phyloP scores from a whole-genome alignment of 2,888 invertebrate species.

The Polymixis lichenea region DNA sequence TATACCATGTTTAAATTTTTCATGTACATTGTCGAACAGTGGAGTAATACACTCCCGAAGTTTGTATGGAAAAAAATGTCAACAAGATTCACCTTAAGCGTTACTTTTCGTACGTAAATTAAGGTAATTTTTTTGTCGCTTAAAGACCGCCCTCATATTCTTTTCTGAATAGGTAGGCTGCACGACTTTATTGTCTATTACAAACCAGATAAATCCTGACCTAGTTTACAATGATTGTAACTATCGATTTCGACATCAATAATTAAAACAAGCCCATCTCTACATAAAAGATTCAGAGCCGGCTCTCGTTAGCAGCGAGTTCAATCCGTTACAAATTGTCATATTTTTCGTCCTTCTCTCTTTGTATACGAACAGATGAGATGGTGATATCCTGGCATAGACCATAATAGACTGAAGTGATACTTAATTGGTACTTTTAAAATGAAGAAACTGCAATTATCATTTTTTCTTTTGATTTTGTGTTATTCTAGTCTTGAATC shows the following conservation, averaged over 20 bases:
- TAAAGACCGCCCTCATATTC: background rate
- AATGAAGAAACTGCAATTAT: background rate
- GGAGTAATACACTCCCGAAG: no score
- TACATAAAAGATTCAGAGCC: conserved; percentile 70
- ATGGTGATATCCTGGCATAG: conserved; percentile 28
- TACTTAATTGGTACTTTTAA: background rate
- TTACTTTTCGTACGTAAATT: no score
- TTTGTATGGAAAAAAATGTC: no score
- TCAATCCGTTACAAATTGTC: conserved; percentile 64
- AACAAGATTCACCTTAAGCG: no score
- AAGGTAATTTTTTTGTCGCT: no score
- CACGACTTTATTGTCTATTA: background rate
- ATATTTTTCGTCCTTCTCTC: conserved; percentile 62
- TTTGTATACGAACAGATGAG: conserved; percentile 39
- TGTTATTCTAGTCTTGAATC: background rate
- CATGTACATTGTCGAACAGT: no score
- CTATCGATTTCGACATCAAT: conserved; percentile 57
- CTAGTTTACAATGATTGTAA: background rate
- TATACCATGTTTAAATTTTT: no score
- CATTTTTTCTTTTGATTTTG: background rate
- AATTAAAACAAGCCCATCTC: conserved; percentile 57
- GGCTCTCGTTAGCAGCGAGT: conserved; percentile 73
- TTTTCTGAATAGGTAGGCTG: background rate
- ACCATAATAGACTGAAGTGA: background rate
- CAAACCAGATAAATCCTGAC: background rate